Percentiles rank a stretch among this genome's conserved stretches.
Conservation (phyloP, 2,113 vertebrate genomes). For the Tyto alba region DNA sequence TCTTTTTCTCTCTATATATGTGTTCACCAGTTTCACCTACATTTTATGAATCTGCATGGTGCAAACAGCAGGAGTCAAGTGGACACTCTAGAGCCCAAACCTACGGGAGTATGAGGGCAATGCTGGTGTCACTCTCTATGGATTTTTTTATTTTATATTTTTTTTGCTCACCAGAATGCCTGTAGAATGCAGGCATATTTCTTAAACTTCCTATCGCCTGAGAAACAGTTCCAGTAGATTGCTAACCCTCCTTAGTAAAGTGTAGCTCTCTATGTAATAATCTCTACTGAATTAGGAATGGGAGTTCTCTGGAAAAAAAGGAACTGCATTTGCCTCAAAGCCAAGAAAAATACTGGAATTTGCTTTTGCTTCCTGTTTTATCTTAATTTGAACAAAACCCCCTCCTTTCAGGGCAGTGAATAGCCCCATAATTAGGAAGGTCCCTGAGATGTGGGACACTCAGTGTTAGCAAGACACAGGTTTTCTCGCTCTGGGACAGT, state of each 20-base stretch:
- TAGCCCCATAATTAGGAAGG: not conserved
- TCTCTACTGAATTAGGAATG: not conserved
- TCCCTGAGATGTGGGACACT: not conserved
- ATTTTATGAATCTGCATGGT: not conserved
- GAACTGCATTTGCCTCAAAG: not conserved
- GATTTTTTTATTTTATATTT: not conserved
- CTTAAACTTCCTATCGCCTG: not conserved
- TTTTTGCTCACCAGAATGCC: not conserved
- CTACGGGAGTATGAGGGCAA: not conserved
- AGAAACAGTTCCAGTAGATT: not conserved
- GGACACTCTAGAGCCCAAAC: not conserved
- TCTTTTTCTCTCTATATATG: not conserved
- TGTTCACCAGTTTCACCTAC: not conserved
- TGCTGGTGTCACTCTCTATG: not conserved
- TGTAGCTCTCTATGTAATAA: not conserved
- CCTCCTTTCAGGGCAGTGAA: not conserved
- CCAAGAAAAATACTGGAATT: not conserved
- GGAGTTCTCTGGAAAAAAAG: not conserved
- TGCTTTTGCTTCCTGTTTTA: not conserved
- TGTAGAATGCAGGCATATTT: not conserved
- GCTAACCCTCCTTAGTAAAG: not conserved
- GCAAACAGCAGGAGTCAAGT: not conserved
- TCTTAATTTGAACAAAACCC: not conserved
- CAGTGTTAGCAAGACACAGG: rapidly evolving
- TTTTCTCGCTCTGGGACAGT: not conserved